Base-by-base conservation (phyloP, 2,113 vertebrate genomes). In the Taxidea taxus region DNA sequence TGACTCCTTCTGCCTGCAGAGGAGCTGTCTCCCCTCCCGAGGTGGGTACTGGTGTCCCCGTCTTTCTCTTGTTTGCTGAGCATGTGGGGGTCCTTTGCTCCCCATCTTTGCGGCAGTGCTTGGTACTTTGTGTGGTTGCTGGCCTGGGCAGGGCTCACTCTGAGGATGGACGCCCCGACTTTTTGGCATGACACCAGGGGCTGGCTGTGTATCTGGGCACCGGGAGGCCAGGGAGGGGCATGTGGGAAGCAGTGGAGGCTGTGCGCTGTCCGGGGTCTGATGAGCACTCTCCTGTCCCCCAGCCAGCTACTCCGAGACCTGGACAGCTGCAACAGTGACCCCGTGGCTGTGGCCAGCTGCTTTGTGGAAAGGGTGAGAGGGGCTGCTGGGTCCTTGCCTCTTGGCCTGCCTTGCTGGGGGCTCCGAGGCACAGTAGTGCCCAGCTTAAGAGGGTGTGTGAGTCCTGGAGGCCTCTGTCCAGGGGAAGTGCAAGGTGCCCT, bases 221-320 rank as follows among this genome's bases (percentile, higher is more conserved):
- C 31, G 60, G 91, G 91, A 86, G 80, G 81, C 21, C 9, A 90
- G 94, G 27, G 51, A 31, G 56, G 11, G n/a, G 31, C 8, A 5
- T 37, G 23, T 49, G 9, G 34, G 68, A 58, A 51, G 80, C 44
- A 9, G 4, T 42, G 39, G 27, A 62, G 58, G 80, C 87, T 29
- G 25, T 3, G 20, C 1, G 58, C 7, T 2, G 25, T 58, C 51
- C 0, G 0, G 15, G 9, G 15, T 90, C 90, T 94, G 27, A 97
- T 78, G 31, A 51, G 87, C 37, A 12, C 14, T 98, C 83, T 97
- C 68, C 94, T 31, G 64, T 92, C 97, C 75, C 66, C 7, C 96
- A 99, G 99, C 98, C 99, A 99, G 91, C 98, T 99, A 12, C 98
- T 99, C 94, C 99, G 99, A 98, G 99, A 99, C 91, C 98, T 99